Evolutionary conservation across 2,888 invertebrate species (phyloP).

Genomic region (Hydrotaea cyrtoneurina): DNA sequence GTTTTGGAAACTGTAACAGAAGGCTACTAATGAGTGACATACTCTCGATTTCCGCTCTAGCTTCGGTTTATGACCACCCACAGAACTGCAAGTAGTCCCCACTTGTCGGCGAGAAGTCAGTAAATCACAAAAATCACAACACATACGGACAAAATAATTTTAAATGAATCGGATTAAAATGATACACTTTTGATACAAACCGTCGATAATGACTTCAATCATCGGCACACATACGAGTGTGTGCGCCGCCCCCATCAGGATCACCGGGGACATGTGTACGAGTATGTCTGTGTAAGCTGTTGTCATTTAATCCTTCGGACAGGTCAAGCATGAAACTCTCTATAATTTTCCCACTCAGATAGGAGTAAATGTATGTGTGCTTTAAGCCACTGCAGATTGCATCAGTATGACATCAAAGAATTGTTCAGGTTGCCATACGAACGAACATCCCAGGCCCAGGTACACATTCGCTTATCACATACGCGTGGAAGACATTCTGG

Average conservation of each 20-base stretch:
- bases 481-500: too few relatives aligned
- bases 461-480: too few relatives aligned
- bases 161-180: slow-evolving; percentile 26
- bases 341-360: slow-evolving; percentile 74
- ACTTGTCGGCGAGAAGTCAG: not conserved
- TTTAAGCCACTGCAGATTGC: not conserved
- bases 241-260: not conserved
- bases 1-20: not conserved
- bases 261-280: not conserved
- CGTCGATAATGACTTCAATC: not conserved
- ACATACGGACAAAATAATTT: not conserved
- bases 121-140: not conserved
- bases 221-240: not conserved
- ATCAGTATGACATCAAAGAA: slow-evolving; percentile 15
- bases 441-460: not conserved
- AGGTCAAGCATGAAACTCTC: slow-evolving; percentile 72
- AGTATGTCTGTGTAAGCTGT: not conserved
- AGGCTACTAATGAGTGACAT: too few relatives aligned
- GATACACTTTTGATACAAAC: not conserved
- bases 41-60: too few relatives aligned
- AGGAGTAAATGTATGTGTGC: not conserved
- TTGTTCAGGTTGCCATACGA: slow-evolving; percentile 32
- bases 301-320: slow-evolving; percentile 59
- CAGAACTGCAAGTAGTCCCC: not conserved
- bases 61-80: not conserved